Conservation (phyloP, 2,113 vertebrate species). For the Tringa solitaria region DNA sequence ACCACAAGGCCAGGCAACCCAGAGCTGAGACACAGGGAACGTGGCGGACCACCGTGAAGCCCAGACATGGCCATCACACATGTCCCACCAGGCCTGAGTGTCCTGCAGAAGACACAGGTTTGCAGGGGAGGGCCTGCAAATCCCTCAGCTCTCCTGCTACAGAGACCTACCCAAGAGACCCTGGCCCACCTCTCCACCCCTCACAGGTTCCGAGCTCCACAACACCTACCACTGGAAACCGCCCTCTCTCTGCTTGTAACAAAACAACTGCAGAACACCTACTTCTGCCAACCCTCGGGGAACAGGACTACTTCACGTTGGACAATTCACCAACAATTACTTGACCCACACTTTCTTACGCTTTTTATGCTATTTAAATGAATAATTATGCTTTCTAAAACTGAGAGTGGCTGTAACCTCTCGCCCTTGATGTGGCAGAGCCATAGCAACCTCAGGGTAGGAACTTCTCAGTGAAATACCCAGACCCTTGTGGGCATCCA, state of each 20-base stretch:
- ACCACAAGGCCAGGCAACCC: background rate
- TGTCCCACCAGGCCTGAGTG: rapidly evolving
- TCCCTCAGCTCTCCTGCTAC: background rate
- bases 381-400: background rate
- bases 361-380: background rate
- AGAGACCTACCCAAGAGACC: background rate
- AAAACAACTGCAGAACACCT: rapidly evolving
- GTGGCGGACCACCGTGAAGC: rapidly evolving
- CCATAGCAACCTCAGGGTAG: background rate
- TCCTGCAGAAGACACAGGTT: background rate
- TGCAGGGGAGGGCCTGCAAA: background rate
- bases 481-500: rapidly evolving
- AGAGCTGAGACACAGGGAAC: background rate
- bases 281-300: background rate
- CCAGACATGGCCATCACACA: rapidly evolving
- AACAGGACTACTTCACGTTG: background rate
- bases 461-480: background rate
- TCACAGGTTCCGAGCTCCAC: rapidly evolving
- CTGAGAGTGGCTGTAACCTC: background rate
- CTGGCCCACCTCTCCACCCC: background rate
- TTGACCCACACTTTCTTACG: rapidly evolving
- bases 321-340: background rate
- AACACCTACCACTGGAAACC: background rate
- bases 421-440: rapidly evolving
- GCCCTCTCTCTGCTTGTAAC: background rate